These are phyloP conservation scores for Sacculina carcini DNA, from an alignment of 2,888 invertebrate species.

Conservation along the genomic window DNA sequence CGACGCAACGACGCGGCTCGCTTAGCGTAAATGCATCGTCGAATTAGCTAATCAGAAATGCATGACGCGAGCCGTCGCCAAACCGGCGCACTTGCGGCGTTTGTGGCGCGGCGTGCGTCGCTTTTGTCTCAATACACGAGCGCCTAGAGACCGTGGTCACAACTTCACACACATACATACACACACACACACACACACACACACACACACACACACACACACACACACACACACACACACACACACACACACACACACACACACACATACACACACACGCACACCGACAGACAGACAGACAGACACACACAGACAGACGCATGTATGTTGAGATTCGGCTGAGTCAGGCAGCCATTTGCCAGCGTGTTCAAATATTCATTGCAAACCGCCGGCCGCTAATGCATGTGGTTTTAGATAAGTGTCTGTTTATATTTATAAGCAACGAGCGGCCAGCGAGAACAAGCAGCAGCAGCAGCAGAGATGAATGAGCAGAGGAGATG, in stretches of 20 bases:
- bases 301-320: slow-evolving; percentile 1
- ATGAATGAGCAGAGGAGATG: too few relatives aligned
- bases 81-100: background rate
- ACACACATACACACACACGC: too few relatives aligned
- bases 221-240: background rate
- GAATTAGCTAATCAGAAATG: background rate
- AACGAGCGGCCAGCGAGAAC: too few relatives aligned
- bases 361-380: too few relatives aligned
- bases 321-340: slow-evolving; percentile 1
- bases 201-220: background rate
- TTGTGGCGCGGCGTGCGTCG: background rate
- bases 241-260: background rate
- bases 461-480: too few relatives aligned
- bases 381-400: too few relatives aligned
- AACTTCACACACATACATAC: background rate
- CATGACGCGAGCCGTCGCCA: background rate
- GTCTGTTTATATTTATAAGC: too few relatives aligned
- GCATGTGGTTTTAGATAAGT: too few relatives aligned
- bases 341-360: too few relatives aligned
- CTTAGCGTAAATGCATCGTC: background rate
- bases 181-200: background rate
- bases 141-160: background rate
- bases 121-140: background rate
- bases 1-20: background rate
- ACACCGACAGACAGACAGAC: background rate